Percentiles rank a stretch among this genome's conserved stretches.
Conservation (phyloP, 2,113 vertebrate species). For the Paracyprichromis sp. region DNA sequence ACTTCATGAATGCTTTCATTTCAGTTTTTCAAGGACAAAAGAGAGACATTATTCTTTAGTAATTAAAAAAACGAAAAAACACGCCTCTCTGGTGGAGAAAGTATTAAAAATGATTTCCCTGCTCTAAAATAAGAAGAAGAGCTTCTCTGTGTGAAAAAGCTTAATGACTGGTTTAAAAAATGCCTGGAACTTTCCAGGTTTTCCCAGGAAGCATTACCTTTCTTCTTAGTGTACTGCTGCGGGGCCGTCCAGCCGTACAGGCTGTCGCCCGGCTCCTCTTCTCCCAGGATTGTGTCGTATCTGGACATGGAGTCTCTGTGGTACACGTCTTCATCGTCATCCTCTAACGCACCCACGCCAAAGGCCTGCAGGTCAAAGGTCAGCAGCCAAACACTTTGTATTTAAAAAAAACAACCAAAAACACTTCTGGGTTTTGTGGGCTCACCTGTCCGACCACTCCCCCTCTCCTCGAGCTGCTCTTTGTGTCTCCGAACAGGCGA, state of each 20-base stretch:
- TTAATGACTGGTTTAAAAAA: neutral
- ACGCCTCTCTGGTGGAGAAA: neutral
- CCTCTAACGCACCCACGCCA: slow-evolving; percentile 90
- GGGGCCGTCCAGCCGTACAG: slow-evolving; percentile 96
- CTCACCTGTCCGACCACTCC: slow-evolving; percentile 89
- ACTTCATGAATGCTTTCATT: neutral
- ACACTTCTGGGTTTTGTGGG: neutral
- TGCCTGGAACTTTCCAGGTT: neutral
- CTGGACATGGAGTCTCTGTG: slow-evolving; percentile 83
- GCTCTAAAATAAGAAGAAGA: neutral
- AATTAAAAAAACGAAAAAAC: neutral
- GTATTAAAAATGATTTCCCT: neutral
- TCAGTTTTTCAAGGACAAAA: accelerated
- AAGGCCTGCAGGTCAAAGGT: slow-evolving; percentile 77
- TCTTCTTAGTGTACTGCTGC: slow-evolving; percentile 73
- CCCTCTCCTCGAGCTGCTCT: slow-evolving; percentile 60
- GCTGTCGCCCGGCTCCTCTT: slow-evolving; percentile 88
- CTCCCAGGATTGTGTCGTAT: slow-evolving; percentile 83
- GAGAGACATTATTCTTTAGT: neutral
- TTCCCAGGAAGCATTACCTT: slow-evolving; percentile 15
- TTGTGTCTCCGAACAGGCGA: slow-evolving; percentile 70
- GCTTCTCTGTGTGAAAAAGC: neutral
- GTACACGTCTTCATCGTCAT: slow-evolving; percentile 94
- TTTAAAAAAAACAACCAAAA: neutral
- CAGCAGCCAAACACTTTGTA: neutral